Conservation (phyloP, 2,113 vertebrate genomes). For the Tylochromis polylepis region DNA sequence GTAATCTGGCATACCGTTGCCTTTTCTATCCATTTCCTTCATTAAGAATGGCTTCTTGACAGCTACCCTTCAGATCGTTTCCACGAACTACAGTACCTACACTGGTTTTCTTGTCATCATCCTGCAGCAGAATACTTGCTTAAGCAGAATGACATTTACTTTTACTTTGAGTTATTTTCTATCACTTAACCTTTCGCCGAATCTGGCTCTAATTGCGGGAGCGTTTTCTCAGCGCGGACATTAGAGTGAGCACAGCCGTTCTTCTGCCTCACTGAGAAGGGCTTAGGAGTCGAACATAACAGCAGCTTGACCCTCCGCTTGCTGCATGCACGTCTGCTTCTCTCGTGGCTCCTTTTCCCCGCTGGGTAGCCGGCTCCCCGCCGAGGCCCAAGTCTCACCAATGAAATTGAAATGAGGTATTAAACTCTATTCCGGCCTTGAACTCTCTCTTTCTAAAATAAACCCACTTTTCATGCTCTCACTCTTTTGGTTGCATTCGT, state of each 20-base stretch:
- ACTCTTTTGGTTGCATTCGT: background rate
- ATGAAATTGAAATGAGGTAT: slow-evolving; percentile 52
- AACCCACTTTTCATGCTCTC: slow-evolving; percentile 13
- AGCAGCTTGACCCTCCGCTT: slow-evolving; percentile 17
- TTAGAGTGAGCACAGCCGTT: background rate
- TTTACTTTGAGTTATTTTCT: slow-evolving; percentile 1
- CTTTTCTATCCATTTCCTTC: rapidly evolving
- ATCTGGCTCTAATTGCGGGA: slow-evolving; percentile 15
- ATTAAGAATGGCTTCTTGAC: background rate
- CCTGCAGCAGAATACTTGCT: background rate
- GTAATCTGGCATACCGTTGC: too few relatives aligned
- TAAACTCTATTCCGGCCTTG: background rate
- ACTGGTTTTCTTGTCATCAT: background rate
- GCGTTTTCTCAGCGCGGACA: background rate
- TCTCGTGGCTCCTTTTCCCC: background rate
- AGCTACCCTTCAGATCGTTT: background rate
- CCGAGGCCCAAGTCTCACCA: background rate
- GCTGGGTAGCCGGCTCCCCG: slow-evolving; percentile 2
- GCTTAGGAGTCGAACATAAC: slow-evolving; percentile 8
- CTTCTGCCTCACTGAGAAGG: background rate
- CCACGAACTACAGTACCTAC: background rate
- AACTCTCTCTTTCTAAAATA: slow-evolving; percentile 16
- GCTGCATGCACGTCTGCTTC: background rate
- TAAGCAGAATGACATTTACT: slow-evolving; percentile 28
- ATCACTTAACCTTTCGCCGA: slow-evolving; percentile 35